Percentiles rank a stretch among this genome's conserved stretches.
phyloP scores from a whole-genome alignment of 1,140 invertebrate genomes.

The Aleiodes sp. region DNA sequence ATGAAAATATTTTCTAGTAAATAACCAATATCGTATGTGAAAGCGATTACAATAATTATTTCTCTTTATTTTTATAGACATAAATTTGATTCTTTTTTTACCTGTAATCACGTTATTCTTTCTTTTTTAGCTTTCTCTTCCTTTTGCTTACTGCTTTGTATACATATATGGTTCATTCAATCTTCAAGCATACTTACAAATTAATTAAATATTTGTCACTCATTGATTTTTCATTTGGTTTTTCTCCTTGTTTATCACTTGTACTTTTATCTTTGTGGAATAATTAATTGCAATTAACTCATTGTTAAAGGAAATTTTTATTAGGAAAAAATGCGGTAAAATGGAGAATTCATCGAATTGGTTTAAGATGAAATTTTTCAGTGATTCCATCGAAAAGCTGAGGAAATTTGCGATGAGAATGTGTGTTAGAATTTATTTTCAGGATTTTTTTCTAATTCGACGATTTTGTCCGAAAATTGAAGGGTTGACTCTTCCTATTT shows the following conservation, averaged over 20 bases:
- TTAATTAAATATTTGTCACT: not conserved
- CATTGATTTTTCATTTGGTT: not conserved
- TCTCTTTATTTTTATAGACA: slow-evolving; percentile 3
- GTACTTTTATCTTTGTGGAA: not conserved
- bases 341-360: not conserved
- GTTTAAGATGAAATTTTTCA: not conserved
- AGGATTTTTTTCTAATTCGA: too few relatives aligned
- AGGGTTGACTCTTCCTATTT: too few relatives aligned
- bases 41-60: not conserved
- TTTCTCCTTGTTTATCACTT: not conserved
- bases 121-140: not conserved
- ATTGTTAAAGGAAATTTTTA: not conserved
- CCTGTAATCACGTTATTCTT: not conserved
- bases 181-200: slow-evolving; percentile 5
- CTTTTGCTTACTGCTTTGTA: not conserved
- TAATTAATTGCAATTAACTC: not conserved
- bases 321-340: not conserved
- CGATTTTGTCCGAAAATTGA: too few relatives aligned
- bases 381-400: too few relatives aligned
- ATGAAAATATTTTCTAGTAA: slow-evolving; percentile 8
- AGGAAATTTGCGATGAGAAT: too few relatives aligned
- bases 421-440: too few relatives aligned
- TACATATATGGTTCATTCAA: slow-evolving; percentile 17
- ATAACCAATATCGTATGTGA: not conserved
- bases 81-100: slow-evolving; percentile 17